phyloP scores from a whole-genome alignment of 2,113 vertebrate species.

The Archilochus colubris region DNA sequence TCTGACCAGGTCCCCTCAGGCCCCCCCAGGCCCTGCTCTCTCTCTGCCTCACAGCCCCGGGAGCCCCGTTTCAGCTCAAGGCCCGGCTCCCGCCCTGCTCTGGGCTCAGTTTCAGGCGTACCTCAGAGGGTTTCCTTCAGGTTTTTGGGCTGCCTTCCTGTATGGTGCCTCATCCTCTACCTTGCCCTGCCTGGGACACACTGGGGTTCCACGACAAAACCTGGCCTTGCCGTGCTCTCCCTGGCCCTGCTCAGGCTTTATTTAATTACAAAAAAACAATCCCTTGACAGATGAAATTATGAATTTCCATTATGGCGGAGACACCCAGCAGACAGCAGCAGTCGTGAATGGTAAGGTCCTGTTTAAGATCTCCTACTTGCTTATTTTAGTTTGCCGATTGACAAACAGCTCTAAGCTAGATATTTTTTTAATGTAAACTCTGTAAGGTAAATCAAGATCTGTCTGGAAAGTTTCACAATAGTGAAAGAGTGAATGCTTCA shows the following conservation, averaged over 20 bases:
- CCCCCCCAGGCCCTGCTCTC: too few species aligned
- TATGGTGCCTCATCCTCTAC: background rate
- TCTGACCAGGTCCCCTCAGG: too few species aligned
- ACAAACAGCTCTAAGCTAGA: background rate
- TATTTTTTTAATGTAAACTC: background rate
- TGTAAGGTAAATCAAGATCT: background rate
- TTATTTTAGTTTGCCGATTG: background rate
- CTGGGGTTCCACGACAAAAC: rapidly evolving
- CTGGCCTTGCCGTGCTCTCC: rapidly evolving
- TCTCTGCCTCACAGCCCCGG: background rate
- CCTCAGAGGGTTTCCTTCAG: background rate
- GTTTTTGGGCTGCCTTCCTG: background rate
- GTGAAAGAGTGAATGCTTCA: background rate
- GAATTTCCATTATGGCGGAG: background rate
- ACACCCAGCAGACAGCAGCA: rapidly evolving
- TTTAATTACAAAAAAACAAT: background rate
- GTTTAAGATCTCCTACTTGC: background rate
- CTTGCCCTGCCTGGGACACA: background rate
- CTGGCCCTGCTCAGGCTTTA: background rate
- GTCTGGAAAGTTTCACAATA: background rate
- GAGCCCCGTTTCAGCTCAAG: background rate
- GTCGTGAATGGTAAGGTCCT: background rate
- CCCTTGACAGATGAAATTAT: background rate
- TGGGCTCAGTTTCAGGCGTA: rapidly evolving
- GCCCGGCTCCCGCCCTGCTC: background rate